A percentile compares a stretch with the other conserved stretches of the same genome.
These are phyloP conservation scores for Tokudaia tokunoshimensis DNA, from an alignment of 2,797 vertebrate genomes.

Conservation along the genomic window DNA sequence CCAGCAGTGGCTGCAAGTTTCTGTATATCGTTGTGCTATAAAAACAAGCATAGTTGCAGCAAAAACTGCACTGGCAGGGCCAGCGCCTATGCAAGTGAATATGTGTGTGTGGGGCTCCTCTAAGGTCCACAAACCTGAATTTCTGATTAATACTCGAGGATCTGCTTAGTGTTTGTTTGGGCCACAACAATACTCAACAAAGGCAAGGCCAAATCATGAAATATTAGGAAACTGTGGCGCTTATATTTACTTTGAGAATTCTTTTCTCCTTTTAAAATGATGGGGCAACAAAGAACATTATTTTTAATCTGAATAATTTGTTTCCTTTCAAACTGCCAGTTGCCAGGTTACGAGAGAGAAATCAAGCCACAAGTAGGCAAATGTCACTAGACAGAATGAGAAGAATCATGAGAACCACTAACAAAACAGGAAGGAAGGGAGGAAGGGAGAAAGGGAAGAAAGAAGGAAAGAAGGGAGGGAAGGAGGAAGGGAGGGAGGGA, in stretches of 20 bases:
- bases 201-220: not conserved
- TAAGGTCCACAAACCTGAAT: not conserved
- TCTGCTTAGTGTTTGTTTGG: not conserved
- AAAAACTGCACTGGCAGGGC: not conserved
- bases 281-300: not conserved
- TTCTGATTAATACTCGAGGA: not conserved
- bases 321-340: conserved; percentile 31
- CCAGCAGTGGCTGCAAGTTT: not conserved
- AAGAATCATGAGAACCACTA: not conserved
- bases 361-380: conserved; percentile 39
- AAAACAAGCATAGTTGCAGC: conserved; percentile 1
- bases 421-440: not conserved
- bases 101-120: not conserved
- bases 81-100: not conserved
- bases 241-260: conserved; percentile 48
- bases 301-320: conserved; percentile 14
- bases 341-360: conserved; percentile 36
- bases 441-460: too few species aligned
- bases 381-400: not conserved
- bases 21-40: not conserved
- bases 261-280: not conserved
- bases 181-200: not conserved
- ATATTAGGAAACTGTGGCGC: not conserved
- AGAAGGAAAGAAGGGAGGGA: not conserved
- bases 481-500: accelerated